These are phyloP conservation scores for Platysternon megacephalum DNA, from an alignment of 2,113 vertebrate species.

Conservation along the genomic window DNA sequence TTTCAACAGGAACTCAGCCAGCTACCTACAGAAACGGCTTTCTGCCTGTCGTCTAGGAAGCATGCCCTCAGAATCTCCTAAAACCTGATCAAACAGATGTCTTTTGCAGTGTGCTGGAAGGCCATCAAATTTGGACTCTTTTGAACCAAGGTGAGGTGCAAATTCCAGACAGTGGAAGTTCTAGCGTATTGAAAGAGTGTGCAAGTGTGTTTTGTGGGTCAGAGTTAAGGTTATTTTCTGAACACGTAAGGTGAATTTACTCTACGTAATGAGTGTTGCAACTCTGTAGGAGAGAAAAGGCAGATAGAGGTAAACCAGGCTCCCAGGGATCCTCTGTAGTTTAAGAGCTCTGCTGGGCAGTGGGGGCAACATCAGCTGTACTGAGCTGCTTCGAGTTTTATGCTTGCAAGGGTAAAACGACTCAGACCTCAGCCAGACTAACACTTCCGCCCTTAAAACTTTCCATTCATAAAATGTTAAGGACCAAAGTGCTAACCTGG, in stretches of 20 bases:
- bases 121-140: slow-evolving; percentile 6
- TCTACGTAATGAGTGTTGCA: background rate
- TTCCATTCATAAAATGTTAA: slow-evolving; percentile 20
- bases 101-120: slow-evolving; percentile 29
- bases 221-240: slow-evolving; percentile 8
- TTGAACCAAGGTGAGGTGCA: background rate
- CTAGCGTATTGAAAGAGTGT: background rate
- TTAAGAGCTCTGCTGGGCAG: background rate
- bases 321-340: background rate
- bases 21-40: background rate
- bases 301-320: background rate
- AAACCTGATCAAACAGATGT: slow-evolving; percentile 23
- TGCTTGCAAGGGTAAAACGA: background rate
- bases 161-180: background rate
- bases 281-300: background rate
- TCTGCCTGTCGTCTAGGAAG: background rate
- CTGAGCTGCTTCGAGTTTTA: background rate
- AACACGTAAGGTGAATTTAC: background rate
- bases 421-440: background rate
- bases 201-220: background rate
- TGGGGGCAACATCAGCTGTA: fast-evolving
- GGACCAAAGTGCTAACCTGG: background rate
- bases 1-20: background rate
- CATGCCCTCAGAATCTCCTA: background rate
- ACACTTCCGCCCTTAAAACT: background rate